These are phyloP conservation scores for Cosmorhoe ocellata DNA, from an alignment of 2,888 invertebrate genomes.

Conservation along the genomic window DNA sequence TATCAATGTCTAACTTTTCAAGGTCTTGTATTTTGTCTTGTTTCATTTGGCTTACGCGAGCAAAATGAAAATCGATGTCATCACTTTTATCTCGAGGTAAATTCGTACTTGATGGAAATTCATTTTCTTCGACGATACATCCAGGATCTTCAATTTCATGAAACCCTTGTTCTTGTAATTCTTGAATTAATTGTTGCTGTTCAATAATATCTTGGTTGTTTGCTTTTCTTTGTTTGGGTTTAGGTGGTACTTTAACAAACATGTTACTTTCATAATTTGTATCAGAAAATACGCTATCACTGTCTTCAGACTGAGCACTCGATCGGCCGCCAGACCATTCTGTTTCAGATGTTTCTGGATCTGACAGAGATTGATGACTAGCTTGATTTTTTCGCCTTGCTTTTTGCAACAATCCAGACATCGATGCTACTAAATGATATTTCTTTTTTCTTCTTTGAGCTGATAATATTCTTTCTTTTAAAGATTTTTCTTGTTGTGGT, in stretches of 20 bases:
- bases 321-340: conserved; percentile 85
- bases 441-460: conserved; percentile 88
- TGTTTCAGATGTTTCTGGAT: conserved; percentile 89
- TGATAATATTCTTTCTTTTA: conserved; percentile 73
- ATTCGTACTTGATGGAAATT: conserved; percentile 43
- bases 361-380: conserved; percentile 86
- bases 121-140: conserved; percentile 64
- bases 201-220: conserved; percentile 78
- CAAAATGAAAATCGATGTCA: conserved; percentile 79
- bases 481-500: conserved; percentile 72
- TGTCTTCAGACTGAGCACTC: conserved; percentile 89
- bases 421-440: conserved; percentile 90
- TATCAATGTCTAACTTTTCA: conserved; percentile 81
- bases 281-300: conserved; percentile 88
- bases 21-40: conserved; percentile 74
- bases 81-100: conserved; percentile 76
- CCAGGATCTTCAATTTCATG: conserved; percentile 62
- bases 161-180: conserved; percentile 71
- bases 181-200: conserved; percentile 75
- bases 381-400: conserved; percentile 87
- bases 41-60: conserved; percentile 79
- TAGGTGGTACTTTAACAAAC: conserved; percentile 84
- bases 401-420: conserved; percentile 93
- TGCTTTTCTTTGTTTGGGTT: conserved; percentile 70
- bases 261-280: conserved; percentile 84